These are phyloP conservation scores for Julus scandinavius DNA, from an alignment of 2,888 invertebrate species.

Conservation along the genomic window DNA sequence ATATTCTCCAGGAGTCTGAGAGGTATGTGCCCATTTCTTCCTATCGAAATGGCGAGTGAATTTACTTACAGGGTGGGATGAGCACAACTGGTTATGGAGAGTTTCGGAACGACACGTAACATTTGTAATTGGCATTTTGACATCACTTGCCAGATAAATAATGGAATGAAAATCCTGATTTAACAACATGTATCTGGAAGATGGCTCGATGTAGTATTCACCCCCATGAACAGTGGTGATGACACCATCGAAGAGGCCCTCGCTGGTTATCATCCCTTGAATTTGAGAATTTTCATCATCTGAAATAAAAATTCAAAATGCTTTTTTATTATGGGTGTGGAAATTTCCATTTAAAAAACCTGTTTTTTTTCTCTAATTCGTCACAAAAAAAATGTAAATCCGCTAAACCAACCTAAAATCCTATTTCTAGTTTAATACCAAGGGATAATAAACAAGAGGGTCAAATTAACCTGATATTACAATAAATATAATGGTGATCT, in stretches of 20 bases:
- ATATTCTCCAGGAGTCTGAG: slow-evolving; percentile 40
- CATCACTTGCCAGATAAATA: slow-evolving; percentile 84
- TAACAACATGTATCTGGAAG: slow-evolving; percentile 72
- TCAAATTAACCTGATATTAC: no score
- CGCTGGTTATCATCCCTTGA: slow-evolving; percentile 85
- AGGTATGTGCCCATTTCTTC: slow-evolving; percentile 39
- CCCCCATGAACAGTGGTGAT: slow-evolving; percentile 78
- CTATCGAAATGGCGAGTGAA: slow-evolving; percentile 37
- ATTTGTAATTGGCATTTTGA: slow-evolving; percentile 67
- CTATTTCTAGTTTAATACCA: no score
- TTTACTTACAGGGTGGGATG: slow-evolving; percentile 25
- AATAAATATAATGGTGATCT: no score
- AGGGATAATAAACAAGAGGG: no score
- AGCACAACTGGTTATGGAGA: slow-evolving; percentile 65
- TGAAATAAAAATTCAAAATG: slow-evolving; percentile 65
- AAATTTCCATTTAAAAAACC: not conserved
- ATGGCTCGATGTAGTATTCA: slow-evolving; percentile 82
- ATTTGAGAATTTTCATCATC: slow-evolving; percentile 85
- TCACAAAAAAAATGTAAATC: no score
- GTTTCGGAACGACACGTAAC: slow-evolving; percentile 71
- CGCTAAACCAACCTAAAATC: no score
- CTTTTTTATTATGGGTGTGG: no score
- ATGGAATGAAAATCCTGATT: slow-evolving; percentile 77
- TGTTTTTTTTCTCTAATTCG: no score
- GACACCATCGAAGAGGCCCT: slow-evolving; percentile 90